Base-by-base conservation (phyloP, 2,113 vertebrate genomes). In the Alces alces region DNA sequence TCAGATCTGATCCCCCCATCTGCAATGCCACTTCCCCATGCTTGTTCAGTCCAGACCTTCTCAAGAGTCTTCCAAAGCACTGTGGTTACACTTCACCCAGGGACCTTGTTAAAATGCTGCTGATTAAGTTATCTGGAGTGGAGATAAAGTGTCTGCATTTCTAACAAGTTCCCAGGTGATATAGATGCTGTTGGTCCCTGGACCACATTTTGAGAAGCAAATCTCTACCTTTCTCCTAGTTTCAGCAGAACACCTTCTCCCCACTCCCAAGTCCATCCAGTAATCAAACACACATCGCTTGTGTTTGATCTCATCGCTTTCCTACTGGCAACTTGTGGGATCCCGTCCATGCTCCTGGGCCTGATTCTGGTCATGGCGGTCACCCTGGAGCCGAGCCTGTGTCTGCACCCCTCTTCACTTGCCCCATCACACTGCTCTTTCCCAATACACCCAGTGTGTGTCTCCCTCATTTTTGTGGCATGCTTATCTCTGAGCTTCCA, bases 391-490 rank as follows among this genome's bases (percentile, higher is more conserved):
- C 50, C 50, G 33, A 36, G 7, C 23, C 39, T 36, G 7, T 23
- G 9, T 52, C 76, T 73, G n/a, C 7, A 36, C 43, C 30, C 2
- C 14, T 7, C 28, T 60, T 91, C 33, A 58, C 10, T 16, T 25
- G 16, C 6, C 17, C 2, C 52, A 39, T 43, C 43, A 33, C 30
- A 4, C 7, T 13, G 15, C 2, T 79, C 10, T 58, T 14, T 3
- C 10, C 52, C n/a, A 14, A 0, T 15, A 21, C 15, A 28, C 2
- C 39, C 25, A 4, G 7, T 4, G 7, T 33, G 28, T 33, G 50
- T 55, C n/a, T 45, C 30, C 43, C 10, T 89, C 55, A n/a, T 61
- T 50, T 33, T 39, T 82, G 70, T n/a, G 8, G 4, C 0, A 1
- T 6, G 1, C 12, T 66, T 83, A 57, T 11, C 30, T 64, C 27